phyloP scores from a whole-genome alignment of 2,113 vertebrate genomes.

The Alexandromys fortis region DNA sequence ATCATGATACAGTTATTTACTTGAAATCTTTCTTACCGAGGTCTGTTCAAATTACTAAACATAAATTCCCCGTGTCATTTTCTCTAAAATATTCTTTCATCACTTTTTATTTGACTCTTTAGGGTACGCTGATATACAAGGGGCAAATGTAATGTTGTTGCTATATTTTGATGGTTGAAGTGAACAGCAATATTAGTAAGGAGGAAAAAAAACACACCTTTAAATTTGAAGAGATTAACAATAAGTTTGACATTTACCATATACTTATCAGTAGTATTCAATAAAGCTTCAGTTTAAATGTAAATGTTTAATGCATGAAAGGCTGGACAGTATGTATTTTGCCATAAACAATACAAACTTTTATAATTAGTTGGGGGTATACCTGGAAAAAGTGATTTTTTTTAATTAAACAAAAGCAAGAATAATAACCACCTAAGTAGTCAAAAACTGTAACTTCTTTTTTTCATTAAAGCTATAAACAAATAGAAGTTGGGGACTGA shows the following conservation, averaged over 20 bases:
- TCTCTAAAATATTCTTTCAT: background rate
- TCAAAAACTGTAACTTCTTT: constrained; percentile 16
- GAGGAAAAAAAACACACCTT: background rate
- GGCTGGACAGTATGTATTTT: background rate
- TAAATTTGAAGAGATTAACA: constrained; percentile 15
- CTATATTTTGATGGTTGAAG: background rate
- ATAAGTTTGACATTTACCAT: constrained; percentile 61
- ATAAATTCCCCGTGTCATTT: background rate
- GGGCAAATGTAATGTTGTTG: background rate
- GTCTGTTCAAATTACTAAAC: background rate
- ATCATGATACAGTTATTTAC: background rate
- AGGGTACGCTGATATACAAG: background rate
- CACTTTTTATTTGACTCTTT: background rate
- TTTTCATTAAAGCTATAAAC: background rate
- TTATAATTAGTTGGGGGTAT: constrained; percentile 41
- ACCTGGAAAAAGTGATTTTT: constrained; percentile 41
- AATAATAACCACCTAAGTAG: constrained; percentile 48
- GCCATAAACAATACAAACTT: background rate
- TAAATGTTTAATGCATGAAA: constrained; percentile 59
- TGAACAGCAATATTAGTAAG: background rate
- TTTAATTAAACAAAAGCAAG: constrained; percentile 49
- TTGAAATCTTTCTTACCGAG: background rate
- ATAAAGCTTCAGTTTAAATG: constrained; percentile 51
- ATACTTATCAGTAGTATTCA: constrained; percentile 20
- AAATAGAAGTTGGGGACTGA: background rate